Evolutionary conservation across 2,888 invertebrate genomes (phyloP), one percentile per base, ranked within the genome.

Genomic region (Incurvaria masculella): DNA sequence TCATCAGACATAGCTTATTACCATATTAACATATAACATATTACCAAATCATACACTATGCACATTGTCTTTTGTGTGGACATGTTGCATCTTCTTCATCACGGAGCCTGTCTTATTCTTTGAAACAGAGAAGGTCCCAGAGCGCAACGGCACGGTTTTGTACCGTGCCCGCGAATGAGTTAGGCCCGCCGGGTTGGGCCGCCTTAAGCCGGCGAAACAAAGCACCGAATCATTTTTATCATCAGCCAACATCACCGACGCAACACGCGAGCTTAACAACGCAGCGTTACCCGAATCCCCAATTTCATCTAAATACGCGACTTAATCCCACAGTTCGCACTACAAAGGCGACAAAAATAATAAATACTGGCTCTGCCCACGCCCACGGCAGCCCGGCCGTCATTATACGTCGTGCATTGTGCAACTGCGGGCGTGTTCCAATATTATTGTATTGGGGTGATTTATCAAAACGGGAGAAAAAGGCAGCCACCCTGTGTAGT

Each of bases 291-390:
- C 14, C 8, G 23, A 76, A 78, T 78, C 75, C 75, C 72, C 75
- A 76, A 78, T 78, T 75, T 68, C 69, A 78, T 78, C 78, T 78
- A 76, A 78, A 78, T 74, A 73, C 73, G 65, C 59, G 62, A 65
- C 68, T 66, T 78, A 74, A 76, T 72, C 74, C 73, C 53, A n/a
- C 59, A 50, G 65, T 44, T 27, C 20, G 40, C 33, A 33, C 39
- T 63, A 78, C 78, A 78, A 63, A 63, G 68, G 78, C 69, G 75
- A 75, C 75, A 74, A 73, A 76, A 78, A 78, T 76, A 78, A 78
- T 75, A 76, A 76, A 76, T 78, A 76, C n/a, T 66, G 60, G 65
- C 63, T 8, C 52, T 56, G 57, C 41, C 55, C 51, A 33, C 55
- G 60, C 68, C 60, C 59, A 68, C 72, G 72, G 63, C 67, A 50